Evolutionary conservation across 23 tunicate genomes (phyloP).

Genomic region (Diplosoma virens): DNA sequence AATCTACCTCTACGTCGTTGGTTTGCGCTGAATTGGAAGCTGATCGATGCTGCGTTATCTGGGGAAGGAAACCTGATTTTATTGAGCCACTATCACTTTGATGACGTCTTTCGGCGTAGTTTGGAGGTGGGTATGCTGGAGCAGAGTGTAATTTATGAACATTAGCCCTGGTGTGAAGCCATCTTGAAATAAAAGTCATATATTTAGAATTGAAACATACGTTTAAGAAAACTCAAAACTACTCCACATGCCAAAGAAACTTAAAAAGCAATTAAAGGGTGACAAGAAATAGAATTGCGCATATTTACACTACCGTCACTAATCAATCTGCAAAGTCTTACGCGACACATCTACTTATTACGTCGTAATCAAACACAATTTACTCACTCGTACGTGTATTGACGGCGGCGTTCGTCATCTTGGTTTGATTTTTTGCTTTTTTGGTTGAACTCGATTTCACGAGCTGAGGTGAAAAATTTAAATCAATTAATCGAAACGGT

Average conservation of each 20-base stretch:
- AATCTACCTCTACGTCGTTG: conserved; percentile 34
- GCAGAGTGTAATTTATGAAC: not conserved
- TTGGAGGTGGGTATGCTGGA: not conserved
- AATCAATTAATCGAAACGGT: too few species aligned
- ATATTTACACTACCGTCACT: too few species aligned
- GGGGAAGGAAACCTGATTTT: conserved; percentile 48
- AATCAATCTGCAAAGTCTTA: too few species aligned
- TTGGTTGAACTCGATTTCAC: conserved; percentile 42
- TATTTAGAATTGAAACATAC: too few species aligned
- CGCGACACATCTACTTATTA: too few species aligned
- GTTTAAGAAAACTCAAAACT: too few species aligned
- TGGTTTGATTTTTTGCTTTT: conserved; percentile 23
- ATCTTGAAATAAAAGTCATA: too few species aligned
- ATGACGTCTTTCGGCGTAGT: not conserved
- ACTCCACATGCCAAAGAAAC: too few species aligned
- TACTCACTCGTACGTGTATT: conserved; percentile 75
- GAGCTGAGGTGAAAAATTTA: conserved; percentile 32
- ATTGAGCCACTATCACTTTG: conserved; percentile 15
- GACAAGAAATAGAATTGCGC: too few species aligned
- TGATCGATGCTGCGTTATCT: conserved; percentile 45
- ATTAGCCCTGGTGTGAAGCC: conserved; percentile 26
- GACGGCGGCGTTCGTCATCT: conserved; percentile 52
- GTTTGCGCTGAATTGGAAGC: conserved; percentile 4
- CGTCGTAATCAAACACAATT: too few species aligned
- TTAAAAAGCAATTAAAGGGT: too few species aligned